Evolutionary conservation across 1,140 invertebrate species (phyloP).

Genomic region (Spodoptera litura): DNA sequence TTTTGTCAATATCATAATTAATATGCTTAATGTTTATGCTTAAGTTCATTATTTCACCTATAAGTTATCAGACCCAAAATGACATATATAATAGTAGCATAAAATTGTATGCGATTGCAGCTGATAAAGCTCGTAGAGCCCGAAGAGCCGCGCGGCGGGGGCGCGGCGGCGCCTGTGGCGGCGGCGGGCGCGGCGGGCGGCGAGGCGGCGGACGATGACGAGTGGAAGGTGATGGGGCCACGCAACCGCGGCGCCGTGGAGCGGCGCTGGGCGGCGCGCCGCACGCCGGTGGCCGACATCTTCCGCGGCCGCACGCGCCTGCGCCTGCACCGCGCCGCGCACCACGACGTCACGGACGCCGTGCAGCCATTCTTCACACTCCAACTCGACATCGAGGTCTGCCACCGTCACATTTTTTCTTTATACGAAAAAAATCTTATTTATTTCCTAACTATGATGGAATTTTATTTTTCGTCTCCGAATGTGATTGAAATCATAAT

Average conservation of each 20-base stretch:
- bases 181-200: neutral
- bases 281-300: conserved; percentile 96
- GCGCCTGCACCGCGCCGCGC: conserved; percentile 91
- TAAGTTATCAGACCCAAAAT: no score
- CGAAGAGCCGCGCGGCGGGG: conserved; percentile 65
- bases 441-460: conserved; percentile 56
- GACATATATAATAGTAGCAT: neutral
- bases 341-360: conserved; percentile 91
- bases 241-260: conserved; percentile 95
- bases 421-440: neutral
- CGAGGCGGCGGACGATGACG: conserved; percentile 86
- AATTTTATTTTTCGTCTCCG: conserved; percentile 71
- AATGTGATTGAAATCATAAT: conserved; percentile 47
- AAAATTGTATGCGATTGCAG: conserved; percentile 78
- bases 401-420: no score
- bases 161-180: neutral
- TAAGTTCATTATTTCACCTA: no score
- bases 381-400: conserved; percentile 96
- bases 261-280: conserved; percentile 91
- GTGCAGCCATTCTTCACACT: conserved; percentile 98
- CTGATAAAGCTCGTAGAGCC: conserved; percentile 89
- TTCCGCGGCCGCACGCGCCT: conserved; percentile 96
- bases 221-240: conserved; percentile 94
- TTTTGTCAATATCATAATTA: no score
- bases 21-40: no score